Evolutionary conservation across 2,797 vertebrate species (phyloP).

Genomic region (Lophotriccus pileatus): DNA sequence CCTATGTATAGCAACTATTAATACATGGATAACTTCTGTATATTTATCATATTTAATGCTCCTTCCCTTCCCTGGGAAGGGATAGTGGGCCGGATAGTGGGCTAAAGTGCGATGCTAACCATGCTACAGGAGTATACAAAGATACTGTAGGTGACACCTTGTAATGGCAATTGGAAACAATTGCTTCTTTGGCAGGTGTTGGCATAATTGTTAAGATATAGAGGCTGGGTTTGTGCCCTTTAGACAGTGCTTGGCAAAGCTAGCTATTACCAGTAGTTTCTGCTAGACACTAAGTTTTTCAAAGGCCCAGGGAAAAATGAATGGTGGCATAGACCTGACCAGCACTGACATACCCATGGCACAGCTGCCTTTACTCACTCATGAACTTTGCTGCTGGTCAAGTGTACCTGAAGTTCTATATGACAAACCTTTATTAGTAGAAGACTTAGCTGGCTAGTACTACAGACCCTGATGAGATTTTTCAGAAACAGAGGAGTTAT

Average conservation of each 20-base stretch:
- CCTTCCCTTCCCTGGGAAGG: background rate
- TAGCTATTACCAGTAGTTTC: background rate
- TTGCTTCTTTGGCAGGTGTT: background rate
- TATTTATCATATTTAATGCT: background rate
- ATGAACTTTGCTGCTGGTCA: background rate
- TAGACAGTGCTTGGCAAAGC: background rate
- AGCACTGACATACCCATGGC: background rate
- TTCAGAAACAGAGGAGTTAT: background rate
- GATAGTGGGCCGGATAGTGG: background rate
- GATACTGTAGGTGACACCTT: background rate
- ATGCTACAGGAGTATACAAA: background rate
- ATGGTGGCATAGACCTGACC: background rate
- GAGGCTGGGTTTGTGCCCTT: background rate
- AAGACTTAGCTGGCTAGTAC: background rate
- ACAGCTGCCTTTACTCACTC: background rate
- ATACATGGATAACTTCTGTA: background rate
- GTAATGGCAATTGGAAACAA: background rate
- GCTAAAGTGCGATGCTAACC: background rate
- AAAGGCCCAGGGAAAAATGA: background rate
- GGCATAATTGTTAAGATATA: background rate
- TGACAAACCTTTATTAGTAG: background rate
- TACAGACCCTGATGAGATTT: rapidly evolving
- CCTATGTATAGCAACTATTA: background rate
- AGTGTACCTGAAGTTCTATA: background rate
- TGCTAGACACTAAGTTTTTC: background rate